Percentiles rank a stretch among this genome's conserved stretches.
phyloP scores from a whole-genome alignment of 2,113 vertebrate genomes.

The Montifringilla adamsi region DNA sequence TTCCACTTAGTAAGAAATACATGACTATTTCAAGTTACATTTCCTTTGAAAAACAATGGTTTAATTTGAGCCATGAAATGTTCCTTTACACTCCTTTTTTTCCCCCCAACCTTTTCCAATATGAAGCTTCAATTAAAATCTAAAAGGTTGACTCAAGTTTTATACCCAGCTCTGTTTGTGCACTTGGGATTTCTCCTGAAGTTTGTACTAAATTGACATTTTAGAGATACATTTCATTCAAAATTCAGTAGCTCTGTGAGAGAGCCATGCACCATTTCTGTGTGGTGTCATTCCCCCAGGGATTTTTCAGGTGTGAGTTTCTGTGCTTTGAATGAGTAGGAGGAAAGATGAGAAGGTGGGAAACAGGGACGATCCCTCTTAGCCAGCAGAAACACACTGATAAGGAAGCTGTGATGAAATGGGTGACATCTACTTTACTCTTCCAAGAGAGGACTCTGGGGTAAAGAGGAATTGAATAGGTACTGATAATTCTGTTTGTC shows the following conservation, averaged over 20 bases:
- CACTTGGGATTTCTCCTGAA: neutral
- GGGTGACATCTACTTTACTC: neutral
- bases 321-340: neutral
- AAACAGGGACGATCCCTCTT: neutral
- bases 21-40: slow-evolving; percentile 35
- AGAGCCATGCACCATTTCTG: neutral
- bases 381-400: neutral
- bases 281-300: neutral
- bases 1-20: slow-evolving; percentile 53
- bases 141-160: neutral
- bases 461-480: neutral
- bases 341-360: neutral
- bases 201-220: neutral
- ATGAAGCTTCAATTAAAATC: neutral
- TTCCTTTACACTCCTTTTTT: neutral
- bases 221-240: neutral
- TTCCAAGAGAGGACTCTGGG: neutral
- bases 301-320: neutral
- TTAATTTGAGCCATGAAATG: neutral
- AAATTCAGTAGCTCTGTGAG: neutral
- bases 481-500: neutral
- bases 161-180: neutral
- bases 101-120: neutral
- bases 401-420: neutral
- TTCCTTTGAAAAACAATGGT: slow-evolving; percentile 53